A percentile compares a stretch with the other conserved stretches of the same genome.
Evolutionary conservation across 2,113 vertebrate genomes (phyloP).

Genomic region (Pluvialis apricaria): DNA sequence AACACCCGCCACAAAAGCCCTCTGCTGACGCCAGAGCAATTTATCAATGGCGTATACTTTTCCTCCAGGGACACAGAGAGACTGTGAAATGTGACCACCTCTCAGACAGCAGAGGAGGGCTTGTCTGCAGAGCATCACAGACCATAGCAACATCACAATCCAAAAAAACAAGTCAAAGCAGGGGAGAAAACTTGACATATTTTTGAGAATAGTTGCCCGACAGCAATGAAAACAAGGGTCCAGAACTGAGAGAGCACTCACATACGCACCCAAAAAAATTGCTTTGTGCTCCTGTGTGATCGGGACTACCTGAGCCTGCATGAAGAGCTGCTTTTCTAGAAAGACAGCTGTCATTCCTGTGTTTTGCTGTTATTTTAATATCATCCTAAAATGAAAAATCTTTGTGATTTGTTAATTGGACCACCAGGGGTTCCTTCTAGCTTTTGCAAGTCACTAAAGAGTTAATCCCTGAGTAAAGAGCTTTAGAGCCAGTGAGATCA

Average conservation of each 20-base stretch:
- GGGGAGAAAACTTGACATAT: neutral
- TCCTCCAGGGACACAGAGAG: neutral
- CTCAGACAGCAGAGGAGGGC: neutral
- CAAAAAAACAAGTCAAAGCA: neutral
- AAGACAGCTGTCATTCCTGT: neutral
- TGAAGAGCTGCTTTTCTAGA: neutral
- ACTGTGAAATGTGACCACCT: neutral
- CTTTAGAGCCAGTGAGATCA: neutral
- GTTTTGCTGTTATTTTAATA: neutral
- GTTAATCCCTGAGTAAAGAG: neutral
- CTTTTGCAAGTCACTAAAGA: neutral
- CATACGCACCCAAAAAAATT: fast-evolving
- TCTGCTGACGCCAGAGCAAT: constrained; percentile 1
- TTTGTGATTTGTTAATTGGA: neutral
- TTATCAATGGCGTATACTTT: neutral
- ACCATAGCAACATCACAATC: neutral
- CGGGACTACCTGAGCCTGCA: neutral
- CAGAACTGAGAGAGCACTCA: neutral
- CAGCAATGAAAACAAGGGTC: neutral
- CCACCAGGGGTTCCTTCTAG: neutral
- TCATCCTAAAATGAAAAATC: neutral
- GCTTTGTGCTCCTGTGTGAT: neutral
- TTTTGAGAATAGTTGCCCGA: neutral
- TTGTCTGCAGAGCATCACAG: neutral
- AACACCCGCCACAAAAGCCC: fast-evolving